A percentile compares a stretch with the other conserved stretches of the same genome.
Conservation (phyloP, 2,888 invertebrate species). For the Rhodophaea formosa region DNA sequence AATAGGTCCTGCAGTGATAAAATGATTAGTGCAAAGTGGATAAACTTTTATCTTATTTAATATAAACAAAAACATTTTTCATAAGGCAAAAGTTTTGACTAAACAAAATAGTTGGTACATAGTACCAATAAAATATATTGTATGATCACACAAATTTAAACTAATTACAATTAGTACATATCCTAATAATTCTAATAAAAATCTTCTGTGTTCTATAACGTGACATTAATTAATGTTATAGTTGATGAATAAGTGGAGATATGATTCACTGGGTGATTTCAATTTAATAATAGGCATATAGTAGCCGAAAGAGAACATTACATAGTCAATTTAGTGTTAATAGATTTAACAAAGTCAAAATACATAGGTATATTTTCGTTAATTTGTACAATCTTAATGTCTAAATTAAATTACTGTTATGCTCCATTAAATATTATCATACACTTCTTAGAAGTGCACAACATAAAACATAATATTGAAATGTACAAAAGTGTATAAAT, state of each 20-base stretch:
- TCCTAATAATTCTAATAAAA: constrained; percentile 4
- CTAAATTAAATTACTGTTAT: constrained; percentile 32
- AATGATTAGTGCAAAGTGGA: constrained; percentile 16
- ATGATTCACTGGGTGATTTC: constrained; percentile 16
- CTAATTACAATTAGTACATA: constrained; percentile 29
- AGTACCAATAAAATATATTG: constrained; percentile 56
- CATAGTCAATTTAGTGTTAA: constrained; percentile 2
- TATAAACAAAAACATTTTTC: constrained; percentile 10
- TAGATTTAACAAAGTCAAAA: constrained; percentile 23
- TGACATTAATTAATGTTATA: constrained; percentile 12
- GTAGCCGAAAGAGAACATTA: constrained; percentile 11
- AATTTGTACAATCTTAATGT: constrained; percentile 53
- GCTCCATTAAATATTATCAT: constrained; percentile 45
- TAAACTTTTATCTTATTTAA: constrained; percentile 16
- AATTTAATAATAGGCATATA: constrained; percentile 9
- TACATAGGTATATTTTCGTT: constrained; percentile 31
- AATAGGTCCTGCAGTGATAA: neutral
- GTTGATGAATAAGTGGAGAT: constrained; percentile 18
- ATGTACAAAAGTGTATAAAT: constrained; percentile 37
- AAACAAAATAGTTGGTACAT: constrained; percentile 47
- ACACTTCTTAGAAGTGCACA: constrained; percentile 66
- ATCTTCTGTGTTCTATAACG: constrained; percentile 2
- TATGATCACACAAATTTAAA: constrained; percentile 41
- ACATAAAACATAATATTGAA: constrained; percentile 28
- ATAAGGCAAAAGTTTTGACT: constrained; percentile 9